Evolutionary conservation across 1,140 invertebrate species (phyloP).

Genomic region (Drosophila pseudoobscura): DNA sequence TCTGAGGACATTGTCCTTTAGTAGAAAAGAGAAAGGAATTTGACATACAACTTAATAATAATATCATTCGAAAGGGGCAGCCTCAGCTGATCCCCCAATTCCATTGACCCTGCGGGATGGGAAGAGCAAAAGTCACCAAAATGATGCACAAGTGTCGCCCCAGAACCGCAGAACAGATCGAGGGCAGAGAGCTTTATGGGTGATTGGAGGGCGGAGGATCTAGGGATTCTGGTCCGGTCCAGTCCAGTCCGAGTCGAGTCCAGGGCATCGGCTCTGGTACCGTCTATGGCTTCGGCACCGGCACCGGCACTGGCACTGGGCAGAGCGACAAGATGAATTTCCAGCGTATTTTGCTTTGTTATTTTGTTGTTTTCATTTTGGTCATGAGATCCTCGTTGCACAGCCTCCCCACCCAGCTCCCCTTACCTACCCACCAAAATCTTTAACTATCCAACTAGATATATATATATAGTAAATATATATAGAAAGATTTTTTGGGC

Average conservation of each 20-base stretch:
- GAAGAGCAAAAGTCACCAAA: constrained; percentile 54
- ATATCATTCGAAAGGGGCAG: no score
- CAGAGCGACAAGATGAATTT: constrained; percentile 69
- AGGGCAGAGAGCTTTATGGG: constrained; percentile 1
- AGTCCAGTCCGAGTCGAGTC: neutral
- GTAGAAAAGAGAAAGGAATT: no score
- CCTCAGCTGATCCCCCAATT: no score
- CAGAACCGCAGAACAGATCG: constrained; percentile 27
- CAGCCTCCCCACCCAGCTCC: constrained; percentile 1
- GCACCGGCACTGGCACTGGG: constrained; percentile 13
- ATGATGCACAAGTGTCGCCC: constrained; percentile 70
- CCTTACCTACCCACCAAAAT: constrained; percentile 23
- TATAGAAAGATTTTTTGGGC: constrained; percentile 64
- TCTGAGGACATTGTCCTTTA: no score
- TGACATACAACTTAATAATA: no score
- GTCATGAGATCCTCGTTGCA: constrained; percentile 54
- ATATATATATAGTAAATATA: constrained; percentile 36
- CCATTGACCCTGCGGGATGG: neutral
- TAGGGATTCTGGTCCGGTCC: no score
- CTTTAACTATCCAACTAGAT: constrained; percentile 22
- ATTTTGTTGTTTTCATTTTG: constrained; percentile 57
- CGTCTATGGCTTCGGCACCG: constrained; percentile 4
- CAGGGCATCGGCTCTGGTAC: constrained; percentile 12
- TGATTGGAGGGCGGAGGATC: neutral
- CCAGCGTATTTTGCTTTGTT: constrained; percentile 73